Percentiles rank a stretch among this genome's conserved stretches.
Evolutionary conservation across 2,797 vertebrate species (phyloP).

Genomic region (Scolopax rusticola): DNA sequence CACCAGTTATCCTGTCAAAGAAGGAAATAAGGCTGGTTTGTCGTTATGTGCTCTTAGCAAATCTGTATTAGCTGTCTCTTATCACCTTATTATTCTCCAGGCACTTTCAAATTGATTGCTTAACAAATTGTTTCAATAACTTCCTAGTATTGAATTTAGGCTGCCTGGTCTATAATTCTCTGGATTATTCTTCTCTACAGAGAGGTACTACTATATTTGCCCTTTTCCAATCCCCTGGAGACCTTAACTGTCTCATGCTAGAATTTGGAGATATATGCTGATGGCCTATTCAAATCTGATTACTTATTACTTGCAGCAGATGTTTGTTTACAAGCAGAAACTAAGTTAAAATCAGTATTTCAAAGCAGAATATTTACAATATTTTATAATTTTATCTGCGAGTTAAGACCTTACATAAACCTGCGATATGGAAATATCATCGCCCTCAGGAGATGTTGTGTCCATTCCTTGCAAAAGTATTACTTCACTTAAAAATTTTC

Average conservation of each 20-base stretch:
- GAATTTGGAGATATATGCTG: neutral
- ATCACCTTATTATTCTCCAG: neutral
- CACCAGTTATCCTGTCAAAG: neutral
- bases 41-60: neutral
- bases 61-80: neutral
- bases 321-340: conserved; percentile 10
- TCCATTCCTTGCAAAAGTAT: neutral
- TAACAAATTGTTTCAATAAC: conserved; percentile 33
- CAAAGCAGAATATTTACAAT: neutral
- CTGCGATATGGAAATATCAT: neutral
- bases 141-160: neutral
- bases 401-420: neutral
- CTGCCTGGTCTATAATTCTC: neutral
- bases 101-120: conserved; percentile 12
- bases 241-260: neutral
- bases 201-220: neutral
- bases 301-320: neutral
- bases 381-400: neutral
- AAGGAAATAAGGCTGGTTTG: conserved; percentile 4
- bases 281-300: neutral
- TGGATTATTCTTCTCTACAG: neutral
- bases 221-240: neutral
- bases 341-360: neutral
- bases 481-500: neutral
- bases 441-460: neutral